Percentiles rank a stretch among this genome's conserved stretches.
These are phyloP conservation scores for Thinocorus orbignyianus DNA, from an alignment of 2,113 vertebrate species.

Conservation along the genomic window DNA sequence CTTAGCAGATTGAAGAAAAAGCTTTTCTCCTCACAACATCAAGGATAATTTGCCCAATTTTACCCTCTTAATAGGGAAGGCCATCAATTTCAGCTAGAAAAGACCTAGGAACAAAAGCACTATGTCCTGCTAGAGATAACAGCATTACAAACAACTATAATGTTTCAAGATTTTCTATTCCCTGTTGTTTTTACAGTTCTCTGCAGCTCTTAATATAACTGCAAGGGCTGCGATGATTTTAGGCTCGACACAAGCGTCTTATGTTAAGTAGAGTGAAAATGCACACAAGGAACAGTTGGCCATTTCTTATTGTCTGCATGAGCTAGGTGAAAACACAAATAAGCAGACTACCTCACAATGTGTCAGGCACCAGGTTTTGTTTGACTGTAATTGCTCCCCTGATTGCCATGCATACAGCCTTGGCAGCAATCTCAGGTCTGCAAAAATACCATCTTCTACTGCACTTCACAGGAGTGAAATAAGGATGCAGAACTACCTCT, in stretches of 20 bases:
- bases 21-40: neutral
- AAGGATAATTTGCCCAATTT: neutral
- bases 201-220: neutral
- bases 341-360: neutral
- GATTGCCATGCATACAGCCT: neutral
- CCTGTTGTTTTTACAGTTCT: neutral
- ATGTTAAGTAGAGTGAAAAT: neutral
- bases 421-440: neutral
- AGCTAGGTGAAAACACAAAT: constrained; percentile 26
- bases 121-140: neutral
- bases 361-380: neutral
- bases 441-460: neutral
- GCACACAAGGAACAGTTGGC: neutral
- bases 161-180: neutral
- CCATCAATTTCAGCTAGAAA: neutral
- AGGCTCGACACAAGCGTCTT: neutral
- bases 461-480: neutral
- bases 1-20: neutral
- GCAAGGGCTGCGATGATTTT: neutral
- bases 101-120: neutral
- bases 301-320: neutral
- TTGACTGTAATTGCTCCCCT: neutral
- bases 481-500: neutral
- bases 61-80: neutral
- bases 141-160: neutral